phyloP scores from a whole-genome alignment of 2,113 vertebrate species.

The Lamprologus callipterus region DNA sequence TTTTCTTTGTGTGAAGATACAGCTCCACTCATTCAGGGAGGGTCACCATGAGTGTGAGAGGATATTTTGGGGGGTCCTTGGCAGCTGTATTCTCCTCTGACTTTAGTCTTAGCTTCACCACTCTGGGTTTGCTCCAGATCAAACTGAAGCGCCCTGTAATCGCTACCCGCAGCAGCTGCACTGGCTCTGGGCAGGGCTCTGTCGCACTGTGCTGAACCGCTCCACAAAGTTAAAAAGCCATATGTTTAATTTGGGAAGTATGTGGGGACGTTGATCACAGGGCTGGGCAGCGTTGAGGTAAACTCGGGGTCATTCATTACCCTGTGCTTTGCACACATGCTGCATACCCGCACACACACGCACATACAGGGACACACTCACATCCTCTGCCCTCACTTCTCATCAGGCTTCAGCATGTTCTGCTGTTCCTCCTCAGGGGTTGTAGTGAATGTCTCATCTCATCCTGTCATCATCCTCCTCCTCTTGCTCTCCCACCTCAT shows the following conservation, averaged over 20 bases:
- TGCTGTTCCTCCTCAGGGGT: constrained; percentile 26
- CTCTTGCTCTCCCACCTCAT: neutral
- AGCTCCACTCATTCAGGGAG: neutral
- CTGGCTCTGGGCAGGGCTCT: neutral
- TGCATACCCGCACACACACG: neutral
- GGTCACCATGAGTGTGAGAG: neutral
- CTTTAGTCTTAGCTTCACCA: neutral
- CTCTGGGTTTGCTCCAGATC: neutral
- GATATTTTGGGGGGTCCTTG: constrained; percentile 1
- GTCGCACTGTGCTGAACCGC: neutral
- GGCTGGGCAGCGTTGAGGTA: constrained; percentile 22
- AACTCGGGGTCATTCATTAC: constrained; percentile 38
- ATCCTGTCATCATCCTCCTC: constrained; percentile 27
- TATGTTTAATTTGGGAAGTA: constrained; percentile 53
- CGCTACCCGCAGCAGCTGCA: constrained; percentile 50
- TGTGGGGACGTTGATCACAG: constrained; percentile 42
- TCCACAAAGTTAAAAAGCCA: constrained; percentile 15
- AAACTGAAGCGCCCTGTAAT: constrained; percentile 35
- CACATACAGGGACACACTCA: neutral
- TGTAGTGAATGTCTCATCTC: constrained; percentile 41
- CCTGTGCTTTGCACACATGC: neutral
- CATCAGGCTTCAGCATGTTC: neutral
- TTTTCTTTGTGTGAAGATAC: neutral
- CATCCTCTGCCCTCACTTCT: neutral
- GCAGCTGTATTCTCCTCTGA: neutral